Percentiles rank a stretch among this genome's conserved stretches.
Conservation (phyloP, 35 echinoderm and acorn worm genomes). For the Strongylocentrotus purpuratus region DNA sequence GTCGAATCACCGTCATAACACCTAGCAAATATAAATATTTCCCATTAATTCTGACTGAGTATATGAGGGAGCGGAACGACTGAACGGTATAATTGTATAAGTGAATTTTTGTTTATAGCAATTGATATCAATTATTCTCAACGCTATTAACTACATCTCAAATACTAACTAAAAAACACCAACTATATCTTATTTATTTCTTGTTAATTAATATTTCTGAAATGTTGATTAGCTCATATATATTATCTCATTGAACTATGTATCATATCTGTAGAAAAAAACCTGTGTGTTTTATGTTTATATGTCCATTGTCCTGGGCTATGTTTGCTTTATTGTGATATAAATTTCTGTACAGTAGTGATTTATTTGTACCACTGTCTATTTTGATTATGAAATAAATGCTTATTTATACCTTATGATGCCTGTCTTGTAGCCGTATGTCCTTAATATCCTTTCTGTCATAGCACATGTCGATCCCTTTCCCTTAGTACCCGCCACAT, state of each 20-base stretch:
- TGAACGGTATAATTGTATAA: too few species aligned
- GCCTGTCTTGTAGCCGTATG: conserved; percentile 88
- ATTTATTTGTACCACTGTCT: too few species aligned
- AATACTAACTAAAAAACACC: too few species aligned
- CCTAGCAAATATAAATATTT: not conserved
- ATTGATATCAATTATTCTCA: too few species aligned
- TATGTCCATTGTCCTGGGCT: too few species aligned
- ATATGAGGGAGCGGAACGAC: not conserved
- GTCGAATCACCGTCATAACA: too few species aligned
- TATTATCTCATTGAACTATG: too few species aligned
- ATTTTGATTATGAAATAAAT: too few species aligned
- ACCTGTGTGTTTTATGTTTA: not conserved
- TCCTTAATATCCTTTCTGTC: conserved; percentile 84
- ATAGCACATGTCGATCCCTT: conserved; percentile 95
- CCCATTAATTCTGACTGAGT: not conserved
- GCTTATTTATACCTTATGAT: conserved; percentile 69
- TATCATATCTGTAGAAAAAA: not conserved
- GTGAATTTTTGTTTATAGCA: too few species aligned
- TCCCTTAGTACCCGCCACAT: conserved; percentile 97
- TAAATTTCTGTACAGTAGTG: too few species aligned
- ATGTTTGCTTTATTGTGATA: too few species aligned
- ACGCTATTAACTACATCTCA: not conserved
- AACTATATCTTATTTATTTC: not conserved
- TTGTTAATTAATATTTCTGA: not conserved
- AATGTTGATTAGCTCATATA: too few species aligned